Percentiles rank a stretch among this genome's conserved stretches.
These are phyloP conservation scores for Phorcus lineatus DNA, from an alignment of 2,888 invertebrate genomes.

Conservation along the genomic window DNA sequence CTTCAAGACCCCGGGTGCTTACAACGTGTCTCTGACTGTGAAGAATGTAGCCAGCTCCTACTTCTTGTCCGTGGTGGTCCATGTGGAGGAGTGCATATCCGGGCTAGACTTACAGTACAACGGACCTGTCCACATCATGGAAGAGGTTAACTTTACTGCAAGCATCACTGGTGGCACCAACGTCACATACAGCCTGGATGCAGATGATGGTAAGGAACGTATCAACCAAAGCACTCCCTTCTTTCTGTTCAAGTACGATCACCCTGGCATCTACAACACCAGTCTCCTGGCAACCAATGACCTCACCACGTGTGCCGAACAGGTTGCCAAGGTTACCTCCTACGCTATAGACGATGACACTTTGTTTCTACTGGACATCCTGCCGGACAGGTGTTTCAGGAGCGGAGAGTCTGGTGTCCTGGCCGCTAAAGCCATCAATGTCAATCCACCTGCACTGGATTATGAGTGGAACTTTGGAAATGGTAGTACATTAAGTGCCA, in stretches of 20 bases:
- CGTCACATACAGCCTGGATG: conserved; percentile 36
- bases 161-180: conserved; percentile 39
- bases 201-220: not conserved
- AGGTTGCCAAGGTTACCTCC: not conserved
- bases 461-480: conserved; percentile 22
- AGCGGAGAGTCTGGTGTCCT: not conserved
- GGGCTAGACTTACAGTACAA: conserved; percentile 45
- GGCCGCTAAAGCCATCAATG: not conserved
- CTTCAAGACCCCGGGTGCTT: conserved; percentile 36
- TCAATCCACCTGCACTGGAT: not conserved
- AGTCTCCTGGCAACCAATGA: conserved; percentile 28
- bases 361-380: conserved; percentile 12
- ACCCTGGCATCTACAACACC: conserved; percentile 29
- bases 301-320: not conserved
- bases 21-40: conserved; percentile 41
- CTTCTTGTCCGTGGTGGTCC: conserved; percentile 33
- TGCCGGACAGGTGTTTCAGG: conserved; percentile 17
- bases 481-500: not conserved
- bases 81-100: conserved; percentile 46
- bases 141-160: conserved; percentile 28
- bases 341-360: conserved; percentile 26
- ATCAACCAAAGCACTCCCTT: not conserved
- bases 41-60: conserved; percentile 46
- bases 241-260: conserved; percentile 2
- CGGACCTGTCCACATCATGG: conserved; percentile 40